Evolutionary conservation across 1,140 invertebrate genomes (phyloP).

Genomic region (Rhopalosiphum padi): DNA sequence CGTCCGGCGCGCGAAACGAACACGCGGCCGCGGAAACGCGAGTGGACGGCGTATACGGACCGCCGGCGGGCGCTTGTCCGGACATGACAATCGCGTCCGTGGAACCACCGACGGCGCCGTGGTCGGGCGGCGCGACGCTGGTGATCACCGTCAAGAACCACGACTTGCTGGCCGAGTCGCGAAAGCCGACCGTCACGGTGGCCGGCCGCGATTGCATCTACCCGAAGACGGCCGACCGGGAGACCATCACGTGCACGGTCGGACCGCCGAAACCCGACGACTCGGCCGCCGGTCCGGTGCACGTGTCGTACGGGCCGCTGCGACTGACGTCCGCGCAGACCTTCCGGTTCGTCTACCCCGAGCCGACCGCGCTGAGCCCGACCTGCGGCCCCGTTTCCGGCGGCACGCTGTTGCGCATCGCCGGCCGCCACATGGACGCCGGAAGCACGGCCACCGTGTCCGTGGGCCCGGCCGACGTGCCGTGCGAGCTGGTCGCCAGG

Average conservation of each 20-base stretch:
- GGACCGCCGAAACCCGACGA: not conserved
- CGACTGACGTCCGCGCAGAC: not conserved
- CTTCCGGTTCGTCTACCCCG: not conserved
- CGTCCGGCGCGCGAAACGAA: not conserved
- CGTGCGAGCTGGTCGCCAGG: not conserved
- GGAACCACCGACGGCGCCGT: not conserved
- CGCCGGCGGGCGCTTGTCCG: not conserved
- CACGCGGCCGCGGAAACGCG: fast-evolving
- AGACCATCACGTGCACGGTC: not conserved
- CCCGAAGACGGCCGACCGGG: not conserved
- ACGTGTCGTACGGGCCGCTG: not conserved
- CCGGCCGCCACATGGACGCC: not conserved
- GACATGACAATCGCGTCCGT: not conserved
- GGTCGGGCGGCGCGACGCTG: not conserved
- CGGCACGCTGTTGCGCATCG: not conserved
- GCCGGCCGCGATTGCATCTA: not conserved
- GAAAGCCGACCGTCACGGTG: not conserved
- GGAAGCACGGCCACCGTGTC: not conserved
- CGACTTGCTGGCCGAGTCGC: not conserved
- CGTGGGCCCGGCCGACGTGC: not conserved
- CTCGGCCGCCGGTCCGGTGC: not conserved
- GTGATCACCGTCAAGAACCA: not conserved
- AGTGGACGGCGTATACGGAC: too few species aligned
- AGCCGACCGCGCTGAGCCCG: not conserved
- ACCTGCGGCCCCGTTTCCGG: not conserved